Base-by-base conservation (phyloP, 1,140 invertebrate genomes). In the Lordiphosa collinella region DNA sequence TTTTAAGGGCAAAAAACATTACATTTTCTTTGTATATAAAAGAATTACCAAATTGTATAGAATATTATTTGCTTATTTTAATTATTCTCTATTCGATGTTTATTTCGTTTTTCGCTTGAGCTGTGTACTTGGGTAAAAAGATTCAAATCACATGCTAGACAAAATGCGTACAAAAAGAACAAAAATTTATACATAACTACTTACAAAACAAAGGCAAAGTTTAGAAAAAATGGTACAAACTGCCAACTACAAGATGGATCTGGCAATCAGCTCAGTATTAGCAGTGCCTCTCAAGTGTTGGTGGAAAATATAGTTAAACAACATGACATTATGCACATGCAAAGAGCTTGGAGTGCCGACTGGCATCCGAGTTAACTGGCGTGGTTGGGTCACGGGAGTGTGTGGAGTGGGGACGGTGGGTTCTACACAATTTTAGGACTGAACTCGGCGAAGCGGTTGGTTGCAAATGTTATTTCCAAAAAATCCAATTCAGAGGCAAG, bases 81-180 rank as follows among this genome's bases (percentile, higher is more conserved):
- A 3, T 18, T 18, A 2, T 2, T 18, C 16, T 18, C 2, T 18
- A 3, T 18, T 18, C 16, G 3, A 18, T 18, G 16, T 3, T 3
- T 3, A 7, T 25, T 25, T 29, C 1, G 1, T 18, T 29, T 8
- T 6, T 8, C 25, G 25, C 25, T 29, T 29, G 7, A 29, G 25
- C 25, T 29, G 25, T 29, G 25, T 29, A 29, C 25, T 29, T 29
- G 25, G 25, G 5, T 29, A 8, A 29, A 29, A 29, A 8, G 57
- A 51, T 38, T 34, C 46, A 57, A 32, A 10, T 44, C 37, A 51
- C 74, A 80, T 79, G 74, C 74, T 54, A 32, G 36, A 49, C 67
- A 60, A 74, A 78, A 79, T 73, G 74, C 74, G 29, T 73, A 78
- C 41, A 13, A 13, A 46, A 57, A 57, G 48, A 63, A 51, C 14